Evolutionary conservation across 1,140 invertebrate genomes (phyloP).

Genomic region (Formica exsecta): DNA sequence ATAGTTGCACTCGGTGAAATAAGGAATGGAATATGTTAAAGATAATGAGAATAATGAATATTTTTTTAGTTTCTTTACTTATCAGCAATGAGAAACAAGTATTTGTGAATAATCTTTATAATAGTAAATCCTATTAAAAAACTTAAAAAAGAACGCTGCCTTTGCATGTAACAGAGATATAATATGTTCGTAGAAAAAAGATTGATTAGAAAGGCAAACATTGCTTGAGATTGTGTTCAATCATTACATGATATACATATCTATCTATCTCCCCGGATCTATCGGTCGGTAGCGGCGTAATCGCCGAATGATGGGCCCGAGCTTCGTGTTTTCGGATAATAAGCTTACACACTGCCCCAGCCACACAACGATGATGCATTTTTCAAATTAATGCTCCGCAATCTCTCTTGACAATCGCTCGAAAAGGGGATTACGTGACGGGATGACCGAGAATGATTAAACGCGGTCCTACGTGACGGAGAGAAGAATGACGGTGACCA

Average conservation of each 20-base stretch:
- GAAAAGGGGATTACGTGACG: slow-evolving; percentile 77
- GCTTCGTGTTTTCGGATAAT: slow-evolving; percentile 65
- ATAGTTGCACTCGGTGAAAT: no score
- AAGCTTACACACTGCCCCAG: slow-evolving; percentile 54
- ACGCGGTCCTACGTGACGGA: slow-evolving; percentile 73
- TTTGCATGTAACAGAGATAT: neutral
- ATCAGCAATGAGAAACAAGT: neutral
- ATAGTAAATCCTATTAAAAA: no score
- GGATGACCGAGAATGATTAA: slow-evolving; percentile 78
- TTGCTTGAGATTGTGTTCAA: neutral
- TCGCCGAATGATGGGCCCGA: slow-evolving; percentile 49
- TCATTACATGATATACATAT: neutral
- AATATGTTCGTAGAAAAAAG: neutral
- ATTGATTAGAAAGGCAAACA: slow-evolving; percentile 34
- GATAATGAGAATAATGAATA: no score
- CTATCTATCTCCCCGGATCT: slow-evolving; percentile 33
- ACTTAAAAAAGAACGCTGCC: no score
- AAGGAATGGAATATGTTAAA: no score
- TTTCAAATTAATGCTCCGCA: slow-evolving; percentile 76
- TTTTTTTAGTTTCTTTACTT: no score
- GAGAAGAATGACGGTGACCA: slow-evolving; percentile 78
- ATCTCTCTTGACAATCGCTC: slow-evolving; percentile 75
- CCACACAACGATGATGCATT: slow-evolving; percentile 68
- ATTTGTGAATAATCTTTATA: neutral
- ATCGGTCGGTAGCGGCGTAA: slow-evolving; percentile 47